Conservation (phyloP, 2,888 invertebrate genomes). For the Eristalinus sepulchralis region DNA sequence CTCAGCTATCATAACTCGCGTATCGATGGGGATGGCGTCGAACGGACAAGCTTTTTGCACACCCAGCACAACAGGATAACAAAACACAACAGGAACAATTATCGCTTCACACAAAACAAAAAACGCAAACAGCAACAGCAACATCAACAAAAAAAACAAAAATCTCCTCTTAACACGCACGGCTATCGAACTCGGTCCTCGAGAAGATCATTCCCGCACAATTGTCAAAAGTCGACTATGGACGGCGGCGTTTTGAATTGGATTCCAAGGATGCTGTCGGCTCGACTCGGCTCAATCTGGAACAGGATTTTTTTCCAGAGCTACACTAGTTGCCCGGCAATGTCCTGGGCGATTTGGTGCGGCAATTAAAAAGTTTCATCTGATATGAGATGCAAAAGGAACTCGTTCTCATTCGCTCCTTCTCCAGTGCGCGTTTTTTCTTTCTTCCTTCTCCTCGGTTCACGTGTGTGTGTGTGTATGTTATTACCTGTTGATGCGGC, state of each 20-base stretch:
- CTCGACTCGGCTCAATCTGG: constrained; percentile 42
- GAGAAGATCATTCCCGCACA: constrained; percentile 69
- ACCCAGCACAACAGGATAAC: constrained; percentile 34
- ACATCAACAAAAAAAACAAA: constrained; percentile 24
- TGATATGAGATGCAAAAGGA: constrained; percentile 14
- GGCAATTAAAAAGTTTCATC: constrained; percentile 17
- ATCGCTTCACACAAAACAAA: constrained; percentile 26
- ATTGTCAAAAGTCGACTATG: constrained; percentile 70
- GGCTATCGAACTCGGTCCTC: constrained; percentile 41
- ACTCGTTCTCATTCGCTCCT: constrained; percentile 45
- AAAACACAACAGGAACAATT: not conserved
- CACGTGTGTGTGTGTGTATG: constrained; percentile 38
- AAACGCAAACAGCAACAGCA: constrained; percentile 10
- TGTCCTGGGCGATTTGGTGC: constrained; percentile 55
- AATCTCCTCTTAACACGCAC: constrained; percentile 62
- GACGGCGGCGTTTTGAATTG: constrained; percentile 34
- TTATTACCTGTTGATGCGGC: constrained; percentile 62
- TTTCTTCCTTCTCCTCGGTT: not conserved
- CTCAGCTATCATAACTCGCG: constrained; percentile 67
- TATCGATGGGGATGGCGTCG: constrained; percentile 2
- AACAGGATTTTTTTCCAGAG: constrained; percentile 49
- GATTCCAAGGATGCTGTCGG: constrained; percentile 44
- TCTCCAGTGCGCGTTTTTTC: constrained; percentile 6
- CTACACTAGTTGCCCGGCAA: constrained; percentile 14
- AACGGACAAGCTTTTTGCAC: constrained; percentile 25